phyloP scores from a whole-genome alignment of 2,113 vertebrate species.

The Osmerus eperlanus region DNA sequence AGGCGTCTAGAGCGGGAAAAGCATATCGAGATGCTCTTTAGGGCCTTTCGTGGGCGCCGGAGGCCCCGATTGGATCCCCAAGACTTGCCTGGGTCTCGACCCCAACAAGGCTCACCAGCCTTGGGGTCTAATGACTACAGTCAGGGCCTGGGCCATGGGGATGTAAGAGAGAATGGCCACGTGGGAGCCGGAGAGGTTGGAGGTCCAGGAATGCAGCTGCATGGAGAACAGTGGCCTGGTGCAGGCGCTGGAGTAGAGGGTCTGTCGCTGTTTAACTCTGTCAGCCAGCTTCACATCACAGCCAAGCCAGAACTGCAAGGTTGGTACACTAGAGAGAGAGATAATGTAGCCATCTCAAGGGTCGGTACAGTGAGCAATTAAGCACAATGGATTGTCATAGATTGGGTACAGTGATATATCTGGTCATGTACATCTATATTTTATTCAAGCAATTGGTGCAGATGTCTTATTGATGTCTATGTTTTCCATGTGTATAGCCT shows the following conservation, averaged over 20 bases:
- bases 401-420: too few species aligned
- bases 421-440: too few species aligned
- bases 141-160: neutral
- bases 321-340: slow-evolving; percentile 25
- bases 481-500: neutral
- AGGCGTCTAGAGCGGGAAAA: slow-evolving; percentile 71
- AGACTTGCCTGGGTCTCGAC: slow-evolving; percentile 22
- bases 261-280: slow-evolving; percentile 57
- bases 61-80: slow-evolving; percentile 35
- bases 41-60: slow-evolving; percentile 47
- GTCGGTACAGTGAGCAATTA: too few species aligned
- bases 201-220: neutral
- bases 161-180: neutral
- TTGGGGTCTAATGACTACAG: slow-evolving; percentile 14
- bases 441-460: too few species aligned
- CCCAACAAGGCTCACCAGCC: neutral
- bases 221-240: slow-evolving; percentile 10
- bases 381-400: too few species aligned
- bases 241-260: slow-evolving; percentile 21
- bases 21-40: slow-evolving; percentile 70
- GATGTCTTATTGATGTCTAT: neutral
- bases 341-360: too few species aligned
- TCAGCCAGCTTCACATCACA: slow-evolving; percentile 68
- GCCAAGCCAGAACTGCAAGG: slow-evolving; percentile 68
- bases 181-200: neutral